Conservation (phyloP, 2,797 vertebrate species). For the Aythya fuligula region DNA sequence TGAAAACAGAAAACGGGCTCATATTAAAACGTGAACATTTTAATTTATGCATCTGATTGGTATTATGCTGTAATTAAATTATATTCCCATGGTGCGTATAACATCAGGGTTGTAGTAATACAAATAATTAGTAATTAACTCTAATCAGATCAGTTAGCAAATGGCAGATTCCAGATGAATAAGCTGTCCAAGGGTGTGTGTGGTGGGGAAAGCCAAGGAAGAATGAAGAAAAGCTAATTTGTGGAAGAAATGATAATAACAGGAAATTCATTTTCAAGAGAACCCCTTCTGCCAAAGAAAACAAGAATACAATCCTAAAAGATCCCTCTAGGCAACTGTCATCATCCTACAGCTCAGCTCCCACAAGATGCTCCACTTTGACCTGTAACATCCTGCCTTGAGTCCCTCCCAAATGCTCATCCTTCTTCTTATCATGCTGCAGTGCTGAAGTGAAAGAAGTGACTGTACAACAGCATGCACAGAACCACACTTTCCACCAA, state of each 20-base stretch:
- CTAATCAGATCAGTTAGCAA: slow-evolving; percentile 70
- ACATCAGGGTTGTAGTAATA: slow-evolving; percentile 65
- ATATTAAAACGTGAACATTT: not conserved
- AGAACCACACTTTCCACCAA: not conserved
- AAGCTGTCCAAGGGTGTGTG: not conserved
- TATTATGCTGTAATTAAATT: slow-evolving; percentile 70
- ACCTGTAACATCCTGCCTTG: not conserved
- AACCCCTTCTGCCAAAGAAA: not conserved
- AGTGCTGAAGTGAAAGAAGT: not conserved
- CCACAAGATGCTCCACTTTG: not conserved
- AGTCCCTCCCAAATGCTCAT: not conserved
- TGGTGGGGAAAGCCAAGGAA: not conserved
- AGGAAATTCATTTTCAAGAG: not conserved
- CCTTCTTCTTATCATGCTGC: fast-evolving
- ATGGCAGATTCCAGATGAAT: slow-evolving; percentile 60
- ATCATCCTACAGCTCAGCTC: not conserved
- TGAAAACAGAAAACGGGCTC: not conserved
- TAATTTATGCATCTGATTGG: slow-evolving; percentile 56
- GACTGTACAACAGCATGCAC: not conserved
- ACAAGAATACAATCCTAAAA: not conserved
- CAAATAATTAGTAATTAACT: slow-evolving; percentile 69
- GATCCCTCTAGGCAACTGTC: not conserved
- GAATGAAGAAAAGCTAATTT: slow-evolving; percentile 11
- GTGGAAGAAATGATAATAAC: not conserved
- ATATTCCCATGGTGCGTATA: slow-evolving; percentile 48